Conservation (phyloP, 2,113 vertebrate species). For the Erinaceus europaeus region DNA sequence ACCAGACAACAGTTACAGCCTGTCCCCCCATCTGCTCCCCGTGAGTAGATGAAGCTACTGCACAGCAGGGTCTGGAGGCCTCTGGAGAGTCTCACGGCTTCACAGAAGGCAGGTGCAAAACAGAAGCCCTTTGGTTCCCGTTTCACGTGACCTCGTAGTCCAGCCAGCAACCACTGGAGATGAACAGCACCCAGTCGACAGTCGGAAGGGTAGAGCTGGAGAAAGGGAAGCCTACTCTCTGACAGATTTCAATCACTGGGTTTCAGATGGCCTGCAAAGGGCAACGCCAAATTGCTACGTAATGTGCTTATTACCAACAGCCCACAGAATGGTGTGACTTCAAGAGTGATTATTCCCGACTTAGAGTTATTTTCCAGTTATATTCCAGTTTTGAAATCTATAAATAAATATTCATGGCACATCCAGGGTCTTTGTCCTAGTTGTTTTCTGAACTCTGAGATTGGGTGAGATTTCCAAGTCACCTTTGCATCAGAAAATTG, state of each 20-base stretch:
- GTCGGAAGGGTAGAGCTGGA: background rate
- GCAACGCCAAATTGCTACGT: background rate
- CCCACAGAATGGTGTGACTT: background rate
- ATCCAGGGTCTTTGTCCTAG: background rate
- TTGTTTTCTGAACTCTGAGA: background rate
- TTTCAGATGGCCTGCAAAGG: background rate
- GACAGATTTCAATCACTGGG: background rate
- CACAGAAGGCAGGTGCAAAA: too few species aligned
- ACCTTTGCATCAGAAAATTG: conserved; percentile 13
- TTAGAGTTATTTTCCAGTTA: background rate
- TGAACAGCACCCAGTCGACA: background rate
- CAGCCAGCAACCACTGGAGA: background rate
- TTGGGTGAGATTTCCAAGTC: conserved; percentile 14
- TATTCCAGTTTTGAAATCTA: background rate
- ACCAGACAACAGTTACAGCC: too few species aligned
- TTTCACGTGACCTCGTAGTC: too few species aligned
- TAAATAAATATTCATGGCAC: background rate
- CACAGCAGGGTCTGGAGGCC: too few species aligned
- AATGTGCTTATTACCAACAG: background rate
- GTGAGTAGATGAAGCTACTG: too few species aligned
- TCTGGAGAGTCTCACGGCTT: too few species aligned
- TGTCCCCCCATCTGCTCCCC: too few species aligned
- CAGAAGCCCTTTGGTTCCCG: too few species aligned
- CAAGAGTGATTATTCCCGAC: background rate
- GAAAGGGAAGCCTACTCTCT: background rate